A percentile compares a stretch with the other conserved stretches of the same genome.
These are phyloP conservation scores for Rhamphomyia laevipes DNA, from an alignment of 2,888 invertebrate species.

Conservation along the genomic window DNA sequence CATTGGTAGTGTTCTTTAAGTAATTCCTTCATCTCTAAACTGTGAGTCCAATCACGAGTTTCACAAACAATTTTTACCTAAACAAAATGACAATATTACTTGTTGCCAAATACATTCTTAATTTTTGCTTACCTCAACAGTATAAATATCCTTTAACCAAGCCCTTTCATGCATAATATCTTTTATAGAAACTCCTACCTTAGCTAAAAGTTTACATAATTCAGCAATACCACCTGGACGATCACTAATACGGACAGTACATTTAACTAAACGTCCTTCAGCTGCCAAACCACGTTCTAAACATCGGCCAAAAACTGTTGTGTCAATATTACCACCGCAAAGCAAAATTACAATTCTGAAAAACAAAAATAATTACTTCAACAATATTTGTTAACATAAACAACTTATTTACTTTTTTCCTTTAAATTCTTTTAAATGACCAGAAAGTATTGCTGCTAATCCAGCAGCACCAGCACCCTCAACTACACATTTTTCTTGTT, in stretches of 20 bases:
- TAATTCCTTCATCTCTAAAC: conserved; percentile 46
- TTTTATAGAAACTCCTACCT: conserved; percentile 79
- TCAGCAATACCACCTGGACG: conserved; percentile 78
- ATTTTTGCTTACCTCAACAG: conserved; percentile 45
- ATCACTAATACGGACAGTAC: conserved; percentile 70
- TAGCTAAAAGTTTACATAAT: conserved; percentile 61
- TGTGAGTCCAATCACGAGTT: conserved; percentile 72
- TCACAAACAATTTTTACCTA: conserved; percentile 85
- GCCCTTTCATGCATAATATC: conserved; percentile 94
- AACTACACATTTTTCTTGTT: conserved; percentile 79
- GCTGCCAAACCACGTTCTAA: conserved; percentile 80
- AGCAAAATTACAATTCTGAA: conserved; percentile 68
- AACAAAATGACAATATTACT: conserved; percentile 20
- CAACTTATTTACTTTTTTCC: conserved; percentile 56
- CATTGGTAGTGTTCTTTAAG: conserved; percentile 44
- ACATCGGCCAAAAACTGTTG: conserved; percentile 77
- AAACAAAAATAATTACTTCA: background rate
- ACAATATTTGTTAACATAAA: background rate
- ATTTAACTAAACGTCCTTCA: conserved; percentile 65
- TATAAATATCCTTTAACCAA: conserved; percentile 86
- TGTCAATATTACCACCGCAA: conserved; percentile 87
- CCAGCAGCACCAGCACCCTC: conserved; percentile 85
- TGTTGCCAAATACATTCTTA: conserved; percentile 27
- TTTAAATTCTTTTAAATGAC: conserved; percentile 63
- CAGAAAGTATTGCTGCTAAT: conserved; percentile 73